Evolutionary conservation across 2,888 invertebrate species (phyloP).

Genomic region (Pristionchus japonicus): DNA sequence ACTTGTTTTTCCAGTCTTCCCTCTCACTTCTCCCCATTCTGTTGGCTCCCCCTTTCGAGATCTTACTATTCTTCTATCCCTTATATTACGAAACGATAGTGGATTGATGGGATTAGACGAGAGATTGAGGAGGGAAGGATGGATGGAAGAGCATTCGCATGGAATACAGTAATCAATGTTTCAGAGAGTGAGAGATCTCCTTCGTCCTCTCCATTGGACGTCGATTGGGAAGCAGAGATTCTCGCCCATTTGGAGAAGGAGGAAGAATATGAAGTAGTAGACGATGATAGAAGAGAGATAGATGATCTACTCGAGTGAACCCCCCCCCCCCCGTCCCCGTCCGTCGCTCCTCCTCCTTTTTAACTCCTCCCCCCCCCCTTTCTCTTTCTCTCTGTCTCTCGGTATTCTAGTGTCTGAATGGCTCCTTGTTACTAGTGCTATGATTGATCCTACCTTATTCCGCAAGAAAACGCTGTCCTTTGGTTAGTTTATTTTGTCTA

Average conservation of each 20-base stretch:
- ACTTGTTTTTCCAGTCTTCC: conserved; percentile 29
- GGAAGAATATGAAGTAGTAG: conserved; percentile 40
- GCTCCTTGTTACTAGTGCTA: neutral
- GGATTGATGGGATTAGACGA: neutral
- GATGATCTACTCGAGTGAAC: conserved; percentile 13
- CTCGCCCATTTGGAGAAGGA: neutral
- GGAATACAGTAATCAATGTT: neutral
- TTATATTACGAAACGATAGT: neutral
- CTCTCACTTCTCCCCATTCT: conserved; percentile 25
- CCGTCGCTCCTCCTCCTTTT: conserved; percentile 8
- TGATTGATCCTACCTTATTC: conserved; percentile 39
- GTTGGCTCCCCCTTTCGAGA: neutral
- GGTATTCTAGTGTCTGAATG: conserved; percentile 4
- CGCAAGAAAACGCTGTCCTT: conserved; percentile 43
- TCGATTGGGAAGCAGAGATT: conserved; percentile 27
- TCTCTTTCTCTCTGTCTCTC: too few species aligned
- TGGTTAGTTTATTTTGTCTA: neutral
- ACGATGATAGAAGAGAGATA: conserved; percentile 13
- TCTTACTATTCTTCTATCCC: neutral
- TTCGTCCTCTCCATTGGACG: neutral
- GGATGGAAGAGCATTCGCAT: neutral
- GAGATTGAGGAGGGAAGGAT: neutral
- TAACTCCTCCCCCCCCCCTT: conserved; percentile 37
- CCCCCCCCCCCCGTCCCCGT: neutral
- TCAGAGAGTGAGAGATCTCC: neutral